Conservation (phyloP, 2,113 vertebrate species). For the Seriola dumerili region DNA sequence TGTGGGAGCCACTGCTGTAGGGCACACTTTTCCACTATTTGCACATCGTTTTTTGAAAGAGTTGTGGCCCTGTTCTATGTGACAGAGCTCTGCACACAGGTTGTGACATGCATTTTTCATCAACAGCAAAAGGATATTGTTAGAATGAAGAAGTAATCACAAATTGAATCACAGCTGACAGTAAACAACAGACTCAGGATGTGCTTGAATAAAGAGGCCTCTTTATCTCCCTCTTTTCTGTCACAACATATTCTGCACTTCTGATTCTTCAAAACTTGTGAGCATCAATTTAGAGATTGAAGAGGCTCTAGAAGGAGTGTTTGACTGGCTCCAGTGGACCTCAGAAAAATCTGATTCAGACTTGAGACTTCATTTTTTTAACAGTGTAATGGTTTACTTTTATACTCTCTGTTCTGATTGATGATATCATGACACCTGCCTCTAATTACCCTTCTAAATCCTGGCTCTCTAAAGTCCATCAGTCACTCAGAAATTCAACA, state of each 20-base stretch:
- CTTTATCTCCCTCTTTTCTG: conserved; percentile 30
- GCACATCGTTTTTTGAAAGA: neutral
- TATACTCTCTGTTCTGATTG: conserved; percentile 16
- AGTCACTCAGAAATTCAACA: conserved; percentile 1
- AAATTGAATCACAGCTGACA: conserved; percentile 31
- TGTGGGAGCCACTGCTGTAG: neutral
- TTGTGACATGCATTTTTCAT: conserved; percentile 25
- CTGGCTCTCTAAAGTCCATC: neutral
- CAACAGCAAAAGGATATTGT: conserved; percentile 14
- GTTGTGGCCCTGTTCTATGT: neutral
- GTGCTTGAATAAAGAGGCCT: conserved; percentile 40
- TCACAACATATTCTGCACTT: conserved; percentile 25
- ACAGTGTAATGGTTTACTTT: neutral
- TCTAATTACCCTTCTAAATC: conserved; percentile 35
- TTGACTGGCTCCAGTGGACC: neutral
- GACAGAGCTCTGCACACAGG: conserved; percentile 13
- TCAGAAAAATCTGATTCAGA: conserved; percentile 6
- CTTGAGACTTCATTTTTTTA: neutral
- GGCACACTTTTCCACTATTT: neutral
- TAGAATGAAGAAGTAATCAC: conserved; percentile 36
- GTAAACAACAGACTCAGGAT: conserved; percentile 44
- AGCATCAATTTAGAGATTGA: conserved; percentile 28
- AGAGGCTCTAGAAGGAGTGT: conserved; percentile 5
- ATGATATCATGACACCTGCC: conserved; percentile 32
- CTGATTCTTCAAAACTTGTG: neutral